Evolutionary conservation across 2,888 invertebrate genomes (phyloP), one percentile per base, ranked within the genome.

Genomic region (Aphodius granarius): DNA sequence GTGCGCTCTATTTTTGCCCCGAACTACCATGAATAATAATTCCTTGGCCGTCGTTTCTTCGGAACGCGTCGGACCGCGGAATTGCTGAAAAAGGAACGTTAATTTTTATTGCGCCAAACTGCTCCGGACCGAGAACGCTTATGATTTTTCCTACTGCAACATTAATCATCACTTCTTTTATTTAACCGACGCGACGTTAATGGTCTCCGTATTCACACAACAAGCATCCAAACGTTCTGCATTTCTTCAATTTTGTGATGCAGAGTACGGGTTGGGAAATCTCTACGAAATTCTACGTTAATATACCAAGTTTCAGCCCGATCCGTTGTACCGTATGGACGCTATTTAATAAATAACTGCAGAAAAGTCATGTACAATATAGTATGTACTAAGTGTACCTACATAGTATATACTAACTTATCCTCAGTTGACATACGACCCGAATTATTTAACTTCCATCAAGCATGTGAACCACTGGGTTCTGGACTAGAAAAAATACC

Each of bases 21-120:
- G 22, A 43, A 72, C 72, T 17, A 66, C 66, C 17, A 75, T 66
- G 75, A 75, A 75, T 75, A 75, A 75, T 66, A 75, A 75, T 72
- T 63, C 63, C 63, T 63, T 72, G 62, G 22, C 66, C 16, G n/a
- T 64, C 22, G 22, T 75, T 71, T 75, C 71, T 17, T 43, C 19
- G 23, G 62, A 62, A 66, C 62, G 66, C 17, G 65, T 16, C 19
- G 63, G 63, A 19, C 20, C 20, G 17, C 20, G 21, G 66, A 72
- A 72, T 66, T 72, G 19, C 66, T 72, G 72, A 72, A 75, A 74
- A 74, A 64, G 65, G 66, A 72, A 72, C 63, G 72, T 75, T 66
- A 75, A 75, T 71, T 75, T 72, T 75, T 72, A 75, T 72, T 75
- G 63, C 75, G 21, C 63, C 20, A 21, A 72, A 72, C 62, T 62